These are phyloP conservation scores for Podocnemis expansa DNA, from an alignment of 2,113 vertebrate species.

Conservation along the genomic window DNA sequence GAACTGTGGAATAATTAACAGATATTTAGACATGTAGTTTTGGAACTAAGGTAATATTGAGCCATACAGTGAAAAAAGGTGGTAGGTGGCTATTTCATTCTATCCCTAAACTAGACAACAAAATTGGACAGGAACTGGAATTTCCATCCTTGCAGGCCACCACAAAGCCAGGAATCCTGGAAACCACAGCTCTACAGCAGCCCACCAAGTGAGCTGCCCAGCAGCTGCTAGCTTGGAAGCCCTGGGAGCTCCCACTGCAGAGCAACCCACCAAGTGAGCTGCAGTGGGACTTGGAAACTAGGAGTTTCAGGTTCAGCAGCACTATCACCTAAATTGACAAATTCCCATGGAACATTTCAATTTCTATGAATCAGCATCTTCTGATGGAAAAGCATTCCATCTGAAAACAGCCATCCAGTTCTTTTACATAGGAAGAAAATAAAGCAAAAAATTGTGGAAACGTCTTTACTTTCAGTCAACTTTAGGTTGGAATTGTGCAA, in stretches of 20 bases:
- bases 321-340: background rate
- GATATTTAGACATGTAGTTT: background rate
- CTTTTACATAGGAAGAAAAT: background rate
- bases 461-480: background rate
- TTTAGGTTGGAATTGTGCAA: background rate
- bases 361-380: background rate
- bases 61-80: background rate
- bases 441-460: background rate
- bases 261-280: slow-evolving; percentile 56
- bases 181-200: slow-evolving; percentile 14
- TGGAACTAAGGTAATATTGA: background rate
- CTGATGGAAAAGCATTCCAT: background rate
- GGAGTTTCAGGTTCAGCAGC: background rate
- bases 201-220: slow-evolving; percentile 61
- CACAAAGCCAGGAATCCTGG: accelerated
- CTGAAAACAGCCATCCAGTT: background rate
- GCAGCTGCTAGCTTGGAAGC: slow-evolving; percentile 18
- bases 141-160: background rate
- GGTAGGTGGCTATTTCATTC: background rate
- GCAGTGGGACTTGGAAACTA: slow-evolving; percentile 59
- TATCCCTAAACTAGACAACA: background rate
- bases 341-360: background rate
- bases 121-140: slow-evolving; percentile 1
- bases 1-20: background rate
- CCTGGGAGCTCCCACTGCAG: background rate